phyloP scores from a whole-genome alignment of 2,888 invertebrate species.

The Philereme vetulata region DNA sequence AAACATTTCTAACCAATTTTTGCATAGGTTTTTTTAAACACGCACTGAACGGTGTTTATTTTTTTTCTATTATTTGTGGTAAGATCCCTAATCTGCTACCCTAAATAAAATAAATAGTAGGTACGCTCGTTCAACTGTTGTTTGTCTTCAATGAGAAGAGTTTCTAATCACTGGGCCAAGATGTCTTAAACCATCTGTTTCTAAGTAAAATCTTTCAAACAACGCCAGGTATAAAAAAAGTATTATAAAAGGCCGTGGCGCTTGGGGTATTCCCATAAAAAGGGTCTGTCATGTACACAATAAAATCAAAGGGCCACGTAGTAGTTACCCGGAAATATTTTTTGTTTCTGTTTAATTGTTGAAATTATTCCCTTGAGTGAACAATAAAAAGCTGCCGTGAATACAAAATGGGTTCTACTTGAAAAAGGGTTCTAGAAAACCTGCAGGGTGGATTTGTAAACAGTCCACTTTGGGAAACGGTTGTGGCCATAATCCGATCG shows the following conservation, averaged over 20 bases:
- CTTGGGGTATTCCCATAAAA: slow-evolving; percentile 55
- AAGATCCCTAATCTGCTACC: too few species aligned
- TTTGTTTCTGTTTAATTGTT: slow-evolving; percentile 7
- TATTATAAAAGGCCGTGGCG: slow-evolving; percentile 43
- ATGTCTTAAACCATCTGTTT: slow-evolving; percentile 22
- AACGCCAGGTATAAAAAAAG: slow-evolving; percentile 50
- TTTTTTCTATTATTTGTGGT: too few species aligned
- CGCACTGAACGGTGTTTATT: too few species aligned
- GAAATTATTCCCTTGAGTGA: background rate
- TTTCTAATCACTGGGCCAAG: slow-evolving; percentile 2
- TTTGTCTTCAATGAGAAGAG: slow-evolving; percentile 12
- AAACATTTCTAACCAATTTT: too few species aligned
- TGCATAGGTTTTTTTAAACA: too few species aligned
- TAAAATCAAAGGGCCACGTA: slow-evolving; percentile 18
- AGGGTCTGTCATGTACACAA: slow-evolving; percentile 50
- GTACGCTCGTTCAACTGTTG: too few species aligned
- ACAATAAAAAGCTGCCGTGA: background rate
- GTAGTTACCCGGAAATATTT: slow-evolving; percentile 18
- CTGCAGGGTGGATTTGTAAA: too few species aligned
- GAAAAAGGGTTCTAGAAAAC: too few species aligned
- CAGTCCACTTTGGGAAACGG: too few species aligned
- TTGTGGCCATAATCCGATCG: too few species aligned
- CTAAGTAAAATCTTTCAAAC: slow-evolving; percentile 18
- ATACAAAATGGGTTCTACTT: background rate
- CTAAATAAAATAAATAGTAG: too few species aligned